Evolutionary conservation across 2,113 vertebrate genomes (phyloP).

Genomic region (Malurus elegans): DNA sequence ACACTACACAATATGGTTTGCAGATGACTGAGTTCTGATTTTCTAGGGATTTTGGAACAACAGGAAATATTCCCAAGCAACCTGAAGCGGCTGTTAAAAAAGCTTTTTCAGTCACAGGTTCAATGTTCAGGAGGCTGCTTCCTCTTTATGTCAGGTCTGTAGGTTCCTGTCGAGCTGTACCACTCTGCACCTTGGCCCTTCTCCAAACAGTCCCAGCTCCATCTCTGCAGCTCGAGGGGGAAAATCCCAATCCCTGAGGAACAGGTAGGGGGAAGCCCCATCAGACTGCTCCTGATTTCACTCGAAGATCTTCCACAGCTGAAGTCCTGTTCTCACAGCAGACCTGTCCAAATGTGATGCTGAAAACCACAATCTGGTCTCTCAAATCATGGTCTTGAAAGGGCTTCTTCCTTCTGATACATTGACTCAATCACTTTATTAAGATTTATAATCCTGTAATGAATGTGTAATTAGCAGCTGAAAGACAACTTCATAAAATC

Average conservation of each 20-base stretch:
- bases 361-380: background rate
- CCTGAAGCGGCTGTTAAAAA: background rate
- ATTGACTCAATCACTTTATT: background rate
- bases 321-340: background rate
- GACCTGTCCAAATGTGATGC: background rate
- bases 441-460: conserved; percentile 2
- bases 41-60: background rate
- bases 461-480: conserved; percentile 29
- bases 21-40: background rate
- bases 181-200: background rate
- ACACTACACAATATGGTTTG: background rate
- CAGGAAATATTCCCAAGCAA: background rate
- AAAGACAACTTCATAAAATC: conserved; percentile 25
- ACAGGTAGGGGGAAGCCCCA: background rate
- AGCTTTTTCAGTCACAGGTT: background rate
- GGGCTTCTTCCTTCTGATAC: background rate
- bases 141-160: background rate
- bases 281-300: background rate
- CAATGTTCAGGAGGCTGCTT: background rate
- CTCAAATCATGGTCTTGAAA: background rate
- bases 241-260: background rate
- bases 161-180: background rate
- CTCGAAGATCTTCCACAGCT: background rate
- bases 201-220: background rate
- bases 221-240: background rate